Base-by-base conservation (phyloP, 1,140 invertebrate species). In the Meloidogyne exigua region DNA sequence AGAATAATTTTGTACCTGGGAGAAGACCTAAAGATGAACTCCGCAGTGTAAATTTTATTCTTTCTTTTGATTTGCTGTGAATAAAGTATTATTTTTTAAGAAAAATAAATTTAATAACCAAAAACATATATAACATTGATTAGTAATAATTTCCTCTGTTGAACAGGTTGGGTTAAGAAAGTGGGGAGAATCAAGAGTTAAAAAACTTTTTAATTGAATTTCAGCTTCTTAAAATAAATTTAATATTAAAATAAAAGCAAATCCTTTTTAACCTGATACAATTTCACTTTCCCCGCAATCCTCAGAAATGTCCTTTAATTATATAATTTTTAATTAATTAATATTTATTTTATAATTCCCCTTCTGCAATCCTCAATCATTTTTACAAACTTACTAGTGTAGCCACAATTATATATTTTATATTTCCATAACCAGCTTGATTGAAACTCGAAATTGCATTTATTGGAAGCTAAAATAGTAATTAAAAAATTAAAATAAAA, bases 261-360 rank as follows among this genome's bases (percentile, higher is more conserved):
- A 9, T n/a, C 32, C 11, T 25, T n/a, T 15, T 18, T n/a, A 32
- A 85, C 81, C 82, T 32, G 82, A 84, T 36, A 83, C 66, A 32
- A 83, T 84, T 80, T 86, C 77, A 68, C 74, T 85, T 21, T 82
- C 84, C 15, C 82, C 82, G 36, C 82, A 78, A 62, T 83, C 81
- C 32, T 83, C 83, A 23, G 84, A 82, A 36, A 83, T 68, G 32
- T 80, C 77, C 76, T 57, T 49, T 49, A 49, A 49, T n/a, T n/a
- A n/a, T n/a, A n/a, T n/a, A n/a, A n/a, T n/a, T n/a, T n/a, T n/a
- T n/a, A n/a, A n/a, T n/a, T n/a, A n/a, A n/a, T n/a, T n/a, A n/a
- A n/a, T n/a, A n/a, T 49, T 42, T 42, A 12, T 42, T 18, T 49
- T 49, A n/a, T 49, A 49, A 18, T 49, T 49, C 18, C 18, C 18